phyloP scores from a whole-genome alignment of 2,888 invertebrate genomes.

The Tenthredo amoena region DNA sequence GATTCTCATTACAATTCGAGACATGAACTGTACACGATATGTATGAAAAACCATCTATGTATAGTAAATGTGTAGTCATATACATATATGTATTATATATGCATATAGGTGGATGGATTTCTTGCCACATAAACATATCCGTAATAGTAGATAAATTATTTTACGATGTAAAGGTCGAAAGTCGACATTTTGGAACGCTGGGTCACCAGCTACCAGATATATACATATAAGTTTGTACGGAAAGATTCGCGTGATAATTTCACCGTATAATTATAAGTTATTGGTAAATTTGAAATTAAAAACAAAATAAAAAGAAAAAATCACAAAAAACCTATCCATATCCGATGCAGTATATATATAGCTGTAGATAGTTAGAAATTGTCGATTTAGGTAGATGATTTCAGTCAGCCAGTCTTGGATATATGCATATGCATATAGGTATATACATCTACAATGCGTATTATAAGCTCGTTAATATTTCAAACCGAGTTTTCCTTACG shows the following conservation, averaged over 20 bases:
- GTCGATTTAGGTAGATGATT: too few species aligned
- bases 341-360: too few species aligned
- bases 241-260: not conserved
- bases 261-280: not conserved
- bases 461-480: constrained; percentile 52
- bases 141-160: constrained; percentile 43
- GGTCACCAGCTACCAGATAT: not conserved
- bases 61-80: too few species aligned
- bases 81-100: not conserved
- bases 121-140: constrained; percentile 38
- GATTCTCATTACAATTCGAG: constrained; percentile 52
- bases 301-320: not conserved
- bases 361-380: too few species aligned
- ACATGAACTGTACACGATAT: constrained; percentile 45
- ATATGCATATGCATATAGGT: not conserved
- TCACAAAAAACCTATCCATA: too few species aligned
- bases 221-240: not conserved
- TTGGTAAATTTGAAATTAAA: not conserved
- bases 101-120: not conserved
- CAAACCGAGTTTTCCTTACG: not conserved
- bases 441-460: constrained; percentile 19
- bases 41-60: constrained; percentile 2
- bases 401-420: too few species aligned
- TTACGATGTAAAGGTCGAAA: constrained; percentile 37
- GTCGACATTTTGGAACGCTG: constrained; percentile 42